Evolutionary conservation across 2,888 invertebrate species (phyloP).

Genomic region (Synanthedon andrenaeformis): DNA sequence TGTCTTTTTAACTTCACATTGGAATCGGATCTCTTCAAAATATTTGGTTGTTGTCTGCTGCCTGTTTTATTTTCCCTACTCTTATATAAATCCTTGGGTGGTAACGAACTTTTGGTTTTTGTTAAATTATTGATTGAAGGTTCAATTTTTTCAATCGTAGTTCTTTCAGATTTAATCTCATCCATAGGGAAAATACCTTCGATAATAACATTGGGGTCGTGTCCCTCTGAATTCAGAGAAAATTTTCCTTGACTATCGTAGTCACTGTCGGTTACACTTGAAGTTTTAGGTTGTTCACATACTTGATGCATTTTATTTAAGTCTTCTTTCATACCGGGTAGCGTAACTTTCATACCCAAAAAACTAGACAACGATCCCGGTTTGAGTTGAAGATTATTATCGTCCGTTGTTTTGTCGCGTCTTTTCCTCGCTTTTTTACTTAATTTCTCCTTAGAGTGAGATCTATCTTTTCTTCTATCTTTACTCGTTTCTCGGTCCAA

Average conservation of each 20-base stretch:
- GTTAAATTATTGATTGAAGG: background rate
- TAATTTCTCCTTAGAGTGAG: slow-evolving; percentile 17
- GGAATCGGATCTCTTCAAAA: no score
- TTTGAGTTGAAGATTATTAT: slow-evolving; percentile 8
- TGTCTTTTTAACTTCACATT: no score
- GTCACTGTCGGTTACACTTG: slow-evolving; percentile 28
- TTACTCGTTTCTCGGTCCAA: background rate
- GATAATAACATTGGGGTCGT: slow-evolving; percentile 28
- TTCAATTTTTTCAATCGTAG: background rate
- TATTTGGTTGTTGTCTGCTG: no score
- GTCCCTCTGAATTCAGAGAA: slow-evolving; percentile 27
- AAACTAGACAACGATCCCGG: slow-evolving; percentile 28
- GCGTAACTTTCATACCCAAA: slow-evolving; percentile 41
- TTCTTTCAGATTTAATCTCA: slow-evolving; percentile 31
- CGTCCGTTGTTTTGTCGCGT: slow-evolving; percentile 11
- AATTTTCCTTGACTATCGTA: slow-evolving; percentile 41
- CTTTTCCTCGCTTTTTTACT: slow-evolving; percentile 17
- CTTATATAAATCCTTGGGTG: no score
- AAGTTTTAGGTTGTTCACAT: slow-evolving; percentile 1
- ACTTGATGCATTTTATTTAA: background rate
- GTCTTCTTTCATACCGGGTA: slow-evolving; percentile 2
- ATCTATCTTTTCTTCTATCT: slow-evolving; percentile 13
- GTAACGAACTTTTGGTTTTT: no score
- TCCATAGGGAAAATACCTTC: slow-evolving; percentile 48
- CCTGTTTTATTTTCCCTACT: no score